Base-by-base conservation (phyloP, 2,888 invertebrate species). In the Stenodera caucasica region DNA sequence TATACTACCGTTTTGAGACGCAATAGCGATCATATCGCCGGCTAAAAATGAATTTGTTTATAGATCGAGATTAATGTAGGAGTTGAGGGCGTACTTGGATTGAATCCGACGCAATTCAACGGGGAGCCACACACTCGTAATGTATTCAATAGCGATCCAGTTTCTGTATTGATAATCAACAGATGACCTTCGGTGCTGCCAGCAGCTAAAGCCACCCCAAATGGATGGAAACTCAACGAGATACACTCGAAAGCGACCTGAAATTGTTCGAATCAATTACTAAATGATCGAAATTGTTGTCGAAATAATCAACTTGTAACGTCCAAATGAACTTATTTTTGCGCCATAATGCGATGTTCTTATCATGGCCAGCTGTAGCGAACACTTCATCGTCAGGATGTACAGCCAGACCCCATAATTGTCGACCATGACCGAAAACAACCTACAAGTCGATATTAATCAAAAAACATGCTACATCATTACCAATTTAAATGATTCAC, bases 371-470 rank as follows among this genome's bases (percentile, higher is more conserved):
- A 0, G 95, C 95, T 0, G 96, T 94, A 0, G 95, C 93, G 75
- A 94, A 95, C 68, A 94, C 86, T 80, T 95, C 94, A 74, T 93
- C 93, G 70, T 93, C 92, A 0, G 95, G 94, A 80, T 96, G 94
- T 1, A 93, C 91, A 2, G 94, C 92, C 58, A 96, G 79, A 0
- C 94, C 95, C 88, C 92, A 91, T 3, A 96, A 82, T 77, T 92
- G 92, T 59, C 93, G 88, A 55, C 92, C 90, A 78, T 96, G 95
- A 0, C 96, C 96, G 78, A 96, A 92, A 32, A 93, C 87, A 30
- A 93, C 89, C 87, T 90, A 75, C 21, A 74, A 9, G 7, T 53
- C 6, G 40, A 40, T 35, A 26, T 54, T 23, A 18, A 40, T 40
- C 29, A 26, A 30, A 51, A 30, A 51, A 32, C 4, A 32, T 14